These are phyloP conservation scores for Zapornia atra DNA, from an alignment of 2,113 vertebrate genomes.

Conservation along the genomic window DNA sequence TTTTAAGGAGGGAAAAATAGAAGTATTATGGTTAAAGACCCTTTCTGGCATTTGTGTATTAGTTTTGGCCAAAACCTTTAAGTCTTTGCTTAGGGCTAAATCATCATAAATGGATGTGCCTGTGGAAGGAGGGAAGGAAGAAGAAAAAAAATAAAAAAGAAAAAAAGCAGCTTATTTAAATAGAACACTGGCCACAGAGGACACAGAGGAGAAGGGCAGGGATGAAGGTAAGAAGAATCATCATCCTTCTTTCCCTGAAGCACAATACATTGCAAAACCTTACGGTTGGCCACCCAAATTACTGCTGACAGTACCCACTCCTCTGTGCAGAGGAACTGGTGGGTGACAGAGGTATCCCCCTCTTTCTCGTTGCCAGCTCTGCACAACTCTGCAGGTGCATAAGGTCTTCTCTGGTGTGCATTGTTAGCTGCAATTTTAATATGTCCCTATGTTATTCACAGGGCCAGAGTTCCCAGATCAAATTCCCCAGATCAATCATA, in stretches of 20 bases:
- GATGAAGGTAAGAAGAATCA: neutral
- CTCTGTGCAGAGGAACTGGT: neutral
- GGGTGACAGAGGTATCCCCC: neutral
- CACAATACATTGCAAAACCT: rapidly evolving
- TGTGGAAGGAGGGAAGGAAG: rapidly evolving
- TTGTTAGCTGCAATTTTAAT: neutral
- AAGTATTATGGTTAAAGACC: slow-evolving; percentile 59
- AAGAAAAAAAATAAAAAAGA: neutral
- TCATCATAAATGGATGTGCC: slow-evolving; percentile 28
- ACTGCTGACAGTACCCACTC: neutral
- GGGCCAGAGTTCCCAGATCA: neutral
- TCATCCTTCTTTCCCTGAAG: neutral
- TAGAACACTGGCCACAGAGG: neutral
- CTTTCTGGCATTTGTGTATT: slow-evolving; percentile 55
- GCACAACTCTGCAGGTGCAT: neutral
- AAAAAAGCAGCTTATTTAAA: neutral
- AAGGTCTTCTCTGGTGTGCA: neutral
- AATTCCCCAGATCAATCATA: neutral
- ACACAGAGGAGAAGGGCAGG: neutral
- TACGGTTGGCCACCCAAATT: neutral
- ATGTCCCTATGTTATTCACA: neutral
- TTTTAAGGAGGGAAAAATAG: slow-evolving; percentile 58
- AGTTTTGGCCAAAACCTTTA: slow-evolving; percentile 39
- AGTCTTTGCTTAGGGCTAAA: slow-evolving; percentile 18
- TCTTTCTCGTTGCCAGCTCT: neutral